A percentile compares a stretch with the other conserved stretches of the same genome.
phyloP scores from a whole-genome alignment of 92 coral and sea anemone genomes.

The Palythoa grandis region DNA sequence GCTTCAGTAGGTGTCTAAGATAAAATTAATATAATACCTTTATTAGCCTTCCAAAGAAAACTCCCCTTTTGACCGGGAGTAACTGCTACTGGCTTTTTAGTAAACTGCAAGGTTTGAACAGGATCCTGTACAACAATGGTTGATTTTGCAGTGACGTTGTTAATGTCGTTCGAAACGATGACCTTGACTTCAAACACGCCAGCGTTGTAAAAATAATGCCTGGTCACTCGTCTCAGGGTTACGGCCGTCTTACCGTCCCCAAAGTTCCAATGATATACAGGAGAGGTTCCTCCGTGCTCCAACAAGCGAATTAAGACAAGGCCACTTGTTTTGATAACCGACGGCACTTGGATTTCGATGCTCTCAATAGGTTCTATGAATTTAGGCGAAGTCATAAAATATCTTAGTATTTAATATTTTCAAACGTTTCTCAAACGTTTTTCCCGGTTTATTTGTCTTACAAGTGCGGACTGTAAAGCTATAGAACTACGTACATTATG shows the following conservation, averaged over 20 bases:
- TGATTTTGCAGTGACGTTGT: slow-evolving; percentile 49
- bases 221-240: slow-evolving; percentile 6
- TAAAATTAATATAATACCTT: not conserved
- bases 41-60: slow-evolving; percentile 17
- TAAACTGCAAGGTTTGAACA: slow-evolving; percentile 42
- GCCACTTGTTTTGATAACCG: slow-evolving; percentile 1
- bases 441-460: too few relatives aligned
- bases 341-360: slow-evolving; percentile 21
- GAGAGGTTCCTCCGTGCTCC: slow-evolving; percentile 63
- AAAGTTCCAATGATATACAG: slow-evolving; percentile 67
- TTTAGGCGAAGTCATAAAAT: not conserved
- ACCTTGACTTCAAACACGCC: slow-evolving; percentile 66
- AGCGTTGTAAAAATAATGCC: slow-evolving; percentile 51
- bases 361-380: slow-evolving; percentile 41
- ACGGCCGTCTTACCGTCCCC: slow-evolving; percentile 56
- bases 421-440: too few relatives aligned
- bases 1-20: not conserved
- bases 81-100: slow-evolving; percentile 41
- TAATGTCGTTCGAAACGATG: slow-evolving; percentile 61
- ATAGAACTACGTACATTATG: too few relatives aligned
- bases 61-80: slow-evolving; percentile 43
- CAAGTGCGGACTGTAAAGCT: too few relatives aligned
- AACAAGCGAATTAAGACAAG: slow-evolving; percentile 41
- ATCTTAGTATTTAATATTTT: too few relatives aligned
- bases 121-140: slow-evolving; percentile 60